Base-by-base conservation (phyloP, 1,140 invertebrate species). In the Psix sp. region DNA sequence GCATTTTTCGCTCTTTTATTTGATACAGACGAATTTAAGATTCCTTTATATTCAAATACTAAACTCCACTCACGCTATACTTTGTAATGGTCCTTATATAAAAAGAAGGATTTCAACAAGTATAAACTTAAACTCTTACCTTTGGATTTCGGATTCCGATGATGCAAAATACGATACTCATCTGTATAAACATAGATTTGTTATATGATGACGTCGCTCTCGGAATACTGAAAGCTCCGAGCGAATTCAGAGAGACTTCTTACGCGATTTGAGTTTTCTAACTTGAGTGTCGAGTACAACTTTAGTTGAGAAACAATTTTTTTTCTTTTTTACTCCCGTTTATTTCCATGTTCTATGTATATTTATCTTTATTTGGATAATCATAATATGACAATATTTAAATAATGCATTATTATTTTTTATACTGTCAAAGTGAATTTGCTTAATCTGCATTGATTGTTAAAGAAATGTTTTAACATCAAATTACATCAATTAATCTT, bases 251-350 rank as follows among this genome's bases (percentile, higher is more conserved):
- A 11, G 36, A 7, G 36, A 66, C 29, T 54, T 80, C 74, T 71
- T 77, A 80, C 70, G 60, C 70, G 74, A 82, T 80, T 84, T 78
- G 68, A 82, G 82, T 80, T 84, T 84, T 80, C 80, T 79, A 85
- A 86, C 84, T 86, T 86, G 83, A 86, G 85, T 86, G 83, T 86
- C 86, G 84, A 84, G 83, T 82, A 71, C 76, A 77, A 54, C 20
- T 48, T 24, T 24, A 4, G 3, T 24, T 24, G 3, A 24, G 21
- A n/a, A n/a, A n/a, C n/a, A n/a, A n/a, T n/a, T n/a, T n/a, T n/a
- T n/a, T n/a, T n/a, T n/a, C n/a, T n/a, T n/a, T n/a, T n/a, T n/a
- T n/a, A n/a, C n/a, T n/a, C n/a, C n/a, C n/a, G n/a, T n/a, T n/a
- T n/a, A n/a, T n/a, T n/a, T n/a, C n/a, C n/a, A n/a, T n/a, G n/a